A percentile compares a stretch with the other conserved stretches of the same genome.
phyloP scores from a whole-genome alignment of 1,140 invertebrate genomes.

The Leptinotarsa lineolata region DNA sequence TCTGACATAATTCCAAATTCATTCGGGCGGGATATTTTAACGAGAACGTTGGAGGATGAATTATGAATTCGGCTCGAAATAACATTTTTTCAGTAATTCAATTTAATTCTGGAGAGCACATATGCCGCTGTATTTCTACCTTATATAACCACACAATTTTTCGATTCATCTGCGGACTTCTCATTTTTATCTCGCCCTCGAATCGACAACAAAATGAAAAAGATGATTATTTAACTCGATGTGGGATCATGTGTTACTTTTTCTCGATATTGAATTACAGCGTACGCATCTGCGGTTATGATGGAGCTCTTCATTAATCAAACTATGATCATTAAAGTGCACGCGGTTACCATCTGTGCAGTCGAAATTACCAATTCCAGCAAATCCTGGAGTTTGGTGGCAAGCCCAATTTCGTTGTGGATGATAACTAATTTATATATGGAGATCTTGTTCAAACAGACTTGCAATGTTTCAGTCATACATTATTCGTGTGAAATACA shows the following conservation, averaged over 20 bases:
- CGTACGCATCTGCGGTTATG: not conserved
- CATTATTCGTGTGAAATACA: not conserved
- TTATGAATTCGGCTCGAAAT: no score
- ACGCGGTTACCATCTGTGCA: slow-evolving; percentile 3
- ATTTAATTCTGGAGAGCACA: no score
- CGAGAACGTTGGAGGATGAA: no score
- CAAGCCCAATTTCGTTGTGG: not conserved
- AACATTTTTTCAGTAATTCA: no score
- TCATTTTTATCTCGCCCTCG: not conserved
- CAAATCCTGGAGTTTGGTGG: slow-evolving; percentile 5
- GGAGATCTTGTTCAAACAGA: not conserved
- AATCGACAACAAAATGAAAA: not conserved
- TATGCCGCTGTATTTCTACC: no score
- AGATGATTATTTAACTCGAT: not conserved
- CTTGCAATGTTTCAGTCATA: not conserved
- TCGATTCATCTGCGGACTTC: not conserved
- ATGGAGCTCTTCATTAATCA: slow-evolving; percentile 8
- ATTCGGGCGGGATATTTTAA: no score
- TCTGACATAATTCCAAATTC: no score
- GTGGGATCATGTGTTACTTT: not conserved
- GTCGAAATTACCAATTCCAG: not conserved
- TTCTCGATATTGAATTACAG: not conserved
- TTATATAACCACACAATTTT: no score
- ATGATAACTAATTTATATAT: not conserved
- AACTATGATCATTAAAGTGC: slow-evolving; percentile 1